Evolutionary conservation across 2,888 invertebrate genomes (phyloP).

Genomic region (Volucella bombylans): DNA sequence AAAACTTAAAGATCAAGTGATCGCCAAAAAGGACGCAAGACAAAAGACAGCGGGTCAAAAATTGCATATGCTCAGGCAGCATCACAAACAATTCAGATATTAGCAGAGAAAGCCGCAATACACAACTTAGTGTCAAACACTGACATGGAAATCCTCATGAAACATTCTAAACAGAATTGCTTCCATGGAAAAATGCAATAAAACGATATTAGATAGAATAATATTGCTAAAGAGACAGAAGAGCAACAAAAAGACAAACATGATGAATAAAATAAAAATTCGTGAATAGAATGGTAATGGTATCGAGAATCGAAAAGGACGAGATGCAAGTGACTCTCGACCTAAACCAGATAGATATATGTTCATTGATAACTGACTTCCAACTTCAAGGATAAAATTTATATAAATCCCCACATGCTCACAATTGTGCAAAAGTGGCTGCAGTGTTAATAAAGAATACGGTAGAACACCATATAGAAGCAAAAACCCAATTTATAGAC

Average conservation of each 20-base stretch:
- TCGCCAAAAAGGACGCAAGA: neutral
- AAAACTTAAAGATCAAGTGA: neutral
- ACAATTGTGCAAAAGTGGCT: constrained; percentile 4
- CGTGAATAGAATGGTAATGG: too few species aligned
- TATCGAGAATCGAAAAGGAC: too few species aligned
- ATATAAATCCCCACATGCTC: neutral
- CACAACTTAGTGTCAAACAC: too few species aligned
- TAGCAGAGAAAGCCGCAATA: too few species aligned
- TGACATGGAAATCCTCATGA: neutral
- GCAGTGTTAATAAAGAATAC: neutral
- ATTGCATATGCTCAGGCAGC: too few species aligned
- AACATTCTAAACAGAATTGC: neutral
- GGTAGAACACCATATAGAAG: constrained; percentile 4
- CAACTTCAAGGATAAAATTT: too few species aligned
- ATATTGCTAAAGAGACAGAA: too few species aligned
- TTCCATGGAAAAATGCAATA: constrained; percentile 4
- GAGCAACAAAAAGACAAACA: neutral
- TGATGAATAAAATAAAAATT: neutral
- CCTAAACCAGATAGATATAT: neutral
- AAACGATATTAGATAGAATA: neutral
- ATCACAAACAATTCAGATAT: too few species aligned
- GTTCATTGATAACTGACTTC: neutral
- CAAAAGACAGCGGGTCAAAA: neutral
- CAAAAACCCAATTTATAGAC: neutral
- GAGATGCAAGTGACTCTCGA: constrained; percentile 1